phyloP scores from a whole-genome alignment of 2,797 vertebrate genomes.

The Synaphobranchus kaupii region DNA sequence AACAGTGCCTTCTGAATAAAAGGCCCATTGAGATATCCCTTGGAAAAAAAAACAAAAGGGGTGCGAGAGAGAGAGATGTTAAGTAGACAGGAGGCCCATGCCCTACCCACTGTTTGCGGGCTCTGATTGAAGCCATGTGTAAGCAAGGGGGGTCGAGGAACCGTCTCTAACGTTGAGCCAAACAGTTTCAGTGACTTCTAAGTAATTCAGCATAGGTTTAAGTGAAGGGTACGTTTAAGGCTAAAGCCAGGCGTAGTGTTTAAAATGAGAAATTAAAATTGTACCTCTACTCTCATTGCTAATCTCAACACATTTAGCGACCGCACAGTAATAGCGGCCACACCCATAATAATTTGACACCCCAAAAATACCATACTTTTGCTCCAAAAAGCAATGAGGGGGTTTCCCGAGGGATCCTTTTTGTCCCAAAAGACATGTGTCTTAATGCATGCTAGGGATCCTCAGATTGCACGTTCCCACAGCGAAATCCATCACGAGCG shows the following conservation, averaged over 20 bases:
- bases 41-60: constrained; percentile 48
- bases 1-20: constrained; percentile 70
- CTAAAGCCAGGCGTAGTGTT: background rate
- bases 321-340: background rate
- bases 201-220: constrained; percentile 13
- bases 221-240: background rate
- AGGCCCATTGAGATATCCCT: constrained; percentile 61
- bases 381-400: background rate
- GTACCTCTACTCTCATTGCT: background rate
- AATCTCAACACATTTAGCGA: background rate
- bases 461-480: background rate
- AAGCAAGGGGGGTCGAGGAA: constrained; percentile 32
- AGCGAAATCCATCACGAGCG: background rate
- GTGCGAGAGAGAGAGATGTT: constrained; percentile 52
- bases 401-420: background rate
- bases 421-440: background rate
- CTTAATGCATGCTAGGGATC: background rate
- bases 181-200: constrained; percentile 16
- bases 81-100: constrained; percentile 57
- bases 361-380: background rate
- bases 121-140: constrained; percentile 54
- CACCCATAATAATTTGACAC: background rate
- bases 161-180: constrained; percentile 35
- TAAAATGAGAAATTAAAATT: background rate
- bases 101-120: constrained; percentile 51